These are phyloP conservation scores for Scaptomyza graminum DNA, from an alignment of 1,140 invertebrate genomes.

Conservation along the genomic window DNA sequence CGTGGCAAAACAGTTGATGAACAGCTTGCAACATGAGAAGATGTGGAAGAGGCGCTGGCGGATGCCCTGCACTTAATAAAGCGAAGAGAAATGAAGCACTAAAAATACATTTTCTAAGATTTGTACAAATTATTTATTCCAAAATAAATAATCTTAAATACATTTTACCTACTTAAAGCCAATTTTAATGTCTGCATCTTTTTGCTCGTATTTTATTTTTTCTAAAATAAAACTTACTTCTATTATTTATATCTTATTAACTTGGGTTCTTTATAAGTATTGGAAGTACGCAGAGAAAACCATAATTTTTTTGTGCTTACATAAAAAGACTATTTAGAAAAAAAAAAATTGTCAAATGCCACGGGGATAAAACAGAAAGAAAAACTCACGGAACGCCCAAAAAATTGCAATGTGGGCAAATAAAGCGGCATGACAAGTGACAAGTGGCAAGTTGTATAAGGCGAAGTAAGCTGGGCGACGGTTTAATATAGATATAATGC, in stretches of 20 bases:
- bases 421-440: constrained; percentile 60
- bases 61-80: background rate
- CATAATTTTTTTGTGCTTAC: too few species aligned
- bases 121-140: too few species aligned
- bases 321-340: background rate
- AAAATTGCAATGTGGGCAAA: constrained; percentile 50
- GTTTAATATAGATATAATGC: constrained; percentile 20
- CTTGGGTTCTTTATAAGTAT: too few species aligned
- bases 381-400: constrained; percentile 10
- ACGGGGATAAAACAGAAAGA: background rate
- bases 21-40: constrained; percentile 20
- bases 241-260: too few species aligned
- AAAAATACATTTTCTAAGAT: too few species aligned
- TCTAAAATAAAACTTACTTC: too few species aligned
- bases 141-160: background rate
- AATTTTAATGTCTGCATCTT: too few species aligned
- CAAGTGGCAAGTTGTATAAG: constrained; percentile 33
- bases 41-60: background rate
- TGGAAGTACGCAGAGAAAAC: too few species aligned
- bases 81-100: too few species aligned
- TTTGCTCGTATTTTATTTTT: too few species aligned
- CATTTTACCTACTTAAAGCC: too few species aligned
- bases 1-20: constrained; percentile 73
- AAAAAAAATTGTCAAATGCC: constrained; percentile 44
- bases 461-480: background rate